A percentile compares a stretch with the other conserved stretches of the same genome.
phyloP scores from a whole-genome alignment of 2,797 vertebrate genomes.

The Enteromius afrohamiltoni region DNA sequence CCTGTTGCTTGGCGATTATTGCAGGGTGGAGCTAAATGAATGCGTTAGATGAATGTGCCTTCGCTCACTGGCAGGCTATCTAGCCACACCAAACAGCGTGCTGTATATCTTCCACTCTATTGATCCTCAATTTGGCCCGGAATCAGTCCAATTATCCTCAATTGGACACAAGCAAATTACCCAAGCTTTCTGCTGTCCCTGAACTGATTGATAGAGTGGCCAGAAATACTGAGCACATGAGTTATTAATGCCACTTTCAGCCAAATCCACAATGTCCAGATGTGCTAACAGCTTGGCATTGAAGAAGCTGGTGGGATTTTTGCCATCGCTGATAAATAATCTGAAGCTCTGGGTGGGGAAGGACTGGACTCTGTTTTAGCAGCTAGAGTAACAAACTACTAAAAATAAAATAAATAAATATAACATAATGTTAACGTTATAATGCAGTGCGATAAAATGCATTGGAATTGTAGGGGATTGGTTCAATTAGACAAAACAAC shows the following conservation, averaged over 20 bases:
- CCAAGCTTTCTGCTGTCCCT: constrained; percentile 45
- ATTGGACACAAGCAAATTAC: constrained; percentile 56
- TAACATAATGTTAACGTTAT: no score
- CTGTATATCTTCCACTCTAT: constrained; percentile 32
- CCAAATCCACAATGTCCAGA: constrained; percentile 37
- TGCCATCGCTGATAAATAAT: constrained; percentile 12
- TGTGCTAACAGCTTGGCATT: constrained; percentile 3
- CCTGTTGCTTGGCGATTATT: neutral
- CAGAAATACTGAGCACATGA: constrained; percentile 40
- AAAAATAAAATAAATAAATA: neutral
- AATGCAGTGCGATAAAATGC: no score
- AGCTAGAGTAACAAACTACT: neutral
- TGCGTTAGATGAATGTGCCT: constrained; percentile 17
- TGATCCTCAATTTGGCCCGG: constrained; percentile 44
- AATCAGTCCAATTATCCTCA: constrained; percentile 56
- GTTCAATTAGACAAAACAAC: neutral
- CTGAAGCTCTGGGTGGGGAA: neutral
- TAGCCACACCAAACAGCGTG: neutral
- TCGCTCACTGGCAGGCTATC: neutral
- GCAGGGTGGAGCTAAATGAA: constrained; percentile 26
- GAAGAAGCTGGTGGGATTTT: neutral
- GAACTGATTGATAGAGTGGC: constrained; percentile 43
- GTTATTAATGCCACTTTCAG: constrained; percentile 49
- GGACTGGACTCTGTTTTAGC: neutral
- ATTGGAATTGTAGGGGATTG: neutral